phyloP scores from a whole-genome alignment of 2,113 vertebrate genomes.

The Turnix velox region DNA sequence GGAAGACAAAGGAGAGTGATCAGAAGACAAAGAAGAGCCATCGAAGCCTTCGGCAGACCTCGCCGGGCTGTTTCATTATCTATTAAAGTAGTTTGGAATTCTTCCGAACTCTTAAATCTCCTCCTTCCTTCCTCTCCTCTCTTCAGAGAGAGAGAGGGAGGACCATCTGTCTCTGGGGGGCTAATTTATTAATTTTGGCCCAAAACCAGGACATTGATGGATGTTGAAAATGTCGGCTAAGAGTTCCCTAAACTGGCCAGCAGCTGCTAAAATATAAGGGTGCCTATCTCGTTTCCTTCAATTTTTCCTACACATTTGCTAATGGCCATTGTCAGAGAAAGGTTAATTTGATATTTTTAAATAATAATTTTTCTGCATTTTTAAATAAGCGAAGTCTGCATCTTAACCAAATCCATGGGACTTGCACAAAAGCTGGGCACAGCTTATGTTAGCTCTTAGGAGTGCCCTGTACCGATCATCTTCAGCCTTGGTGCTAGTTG shows the following conservation, averaged over 20 bases:
- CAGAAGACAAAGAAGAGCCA: too few species aligned
- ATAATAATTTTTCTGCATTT: not conserved
- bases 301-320: not conserved
- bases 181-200: too few species aligned
- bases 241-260: not conserved
- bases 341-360: not conserved
- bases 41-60: too few species aligned
- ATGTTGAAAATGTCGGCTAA: not conserved
- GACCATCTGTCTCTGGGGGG: too few species aligned
- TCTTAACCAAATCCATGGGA: not conserved
- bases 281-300: not conserved
- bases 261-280: not conserved
- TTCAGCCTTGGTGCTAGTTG: not conserved
- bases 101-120: too few species aligned
- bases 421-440: not conserved
- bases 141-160: too few species aligned
- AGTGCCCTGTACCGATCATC: not conserved
- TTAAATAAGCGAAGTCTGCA: not conserved
- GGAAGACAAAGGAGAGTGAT: too few species aligned
- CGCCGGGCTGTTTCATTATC: too few species aligned
- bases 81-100: too few species aligned
- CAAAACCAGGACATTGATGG: too few species aligned
- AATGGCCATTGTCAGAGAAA: slow-evolving; percentile 14
- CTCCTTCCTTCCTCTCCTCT: too few species aligned
- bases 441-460: not conserved